Evolutionary conservation across 2,113 vertebrate genomes (phyloP), one percentile per base, ranked within the genome.

Genomic region (Eulemur rufifrons): DNA sequence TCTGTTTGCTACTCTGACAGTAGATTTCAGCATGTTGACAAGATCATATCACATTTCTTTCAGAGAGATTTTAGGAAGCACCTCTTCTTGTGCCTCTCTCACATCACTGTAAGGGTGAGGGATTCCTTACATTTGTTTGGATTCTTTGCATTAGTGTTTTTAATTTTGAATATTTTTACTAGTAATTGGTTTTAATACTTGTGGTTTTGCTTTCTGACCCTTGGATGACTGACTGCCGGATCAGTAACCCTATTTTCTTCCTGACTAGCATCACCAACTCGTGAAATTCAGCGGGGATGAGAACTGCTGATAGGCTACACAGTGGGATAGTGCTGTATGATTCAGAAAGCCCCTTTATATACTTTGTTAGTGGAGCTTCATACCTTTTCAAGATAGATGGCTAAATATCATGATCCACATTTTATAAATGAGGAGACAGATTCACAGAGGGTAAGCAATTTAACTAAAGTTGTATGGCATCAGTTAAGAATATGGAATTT

Each of bases 131-230:
- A 15, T 83, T 69, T 87, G 50, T 87, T 86, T 84, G 45, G 23
- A 52, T 64, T 86, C 42, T 92, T 73, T 66, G 71, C 50, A 39
- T 14, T 52, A 47, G 18, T 77, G 56, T 59, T 94, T 82, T 77
- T 84, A 42, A 64, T 94, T 97, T 68, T 56, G 63, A 66, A 74
- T n/a, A 63, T 73, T 73, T 91, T 54, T 86, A 66, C 5, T 92
- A 77, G 6, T 54, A 73, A 21, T 29, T 76, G 15, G 12, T n/a
- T 97, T 85, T 71, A 68, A 77, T 10, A 42, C 74, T 64, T 80
- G 29, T 32, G n/a, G 21, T 95, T 93, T 91, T 84, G 37, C 61
- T 52, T 93, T 52, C 87, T 82, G 77, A 32, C 37, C 17, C 37
- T 64, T 47, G 23, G 34, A 45, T 56, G 89, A 76, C 21, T 27